A percentile compares a stretch with the other conserved stretches of the same genome.
Evolutionary conservation across 1,140 invertebrate species (phyloP).

Genomic region (Chironomus striatipennis): DNA sequence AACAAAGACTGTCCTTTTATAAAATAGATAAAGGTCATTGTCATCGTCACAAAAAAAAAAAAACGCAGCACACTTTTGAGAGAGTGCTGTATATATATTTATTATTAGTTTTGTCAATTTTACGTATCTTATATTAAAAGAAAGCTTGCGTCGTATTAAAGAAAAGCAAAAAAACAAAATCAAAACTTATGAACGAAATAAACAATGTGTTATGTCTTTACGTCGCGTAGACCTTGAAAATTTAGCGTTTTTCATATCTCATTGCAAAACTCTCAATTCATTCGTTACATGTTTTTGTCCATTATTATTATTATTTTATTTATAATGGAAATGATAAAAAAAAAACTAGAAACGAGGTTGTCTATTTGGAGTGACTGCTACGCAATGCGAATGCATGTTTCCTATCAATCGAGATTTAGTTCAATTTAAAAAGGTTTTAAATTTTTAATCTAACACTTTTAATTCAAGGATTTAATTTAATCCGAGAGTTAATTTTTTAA

Average conservation of each 20-base stretch:
- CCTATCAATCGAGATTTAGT: no score
- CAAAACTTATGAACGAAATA: background rate
- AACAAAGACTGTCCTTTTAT: conserved; percentile 13
- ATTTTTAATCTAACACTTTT: no score
- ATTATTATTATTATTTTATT: no score
- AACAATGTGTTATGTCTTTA: background rate
- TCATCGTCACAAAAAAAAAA: background rate
- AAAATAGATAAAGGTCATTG: conserved; percentile 14
- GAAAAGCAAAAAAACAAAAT: background rate
- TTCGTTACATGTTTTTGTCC: background rate
- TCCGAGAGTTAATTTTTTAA: no score
- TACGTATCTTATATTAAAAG: background rate
- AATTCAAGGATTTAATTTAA: no score
- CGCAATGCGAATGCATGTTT: no score
- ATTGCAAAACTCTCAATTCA: background rate
- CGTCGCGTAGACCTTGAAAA: background rate
- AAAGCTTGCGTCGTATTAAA: background rate
- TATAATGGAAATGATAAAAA: no score
- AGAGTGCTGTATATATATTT: background rate
- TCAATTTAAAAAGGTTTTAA: no score
- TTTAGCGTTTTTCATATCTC: background rate
- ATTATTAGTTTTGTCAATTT: no score
- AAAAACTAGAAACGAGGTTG: no score
- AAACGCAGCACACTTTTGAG: background rate
- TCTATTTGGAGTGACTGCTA: no score